These are phyloP conservation scores for Nettapus auritus DNA, from an alignment of 2,113 vertebrate species.

Conservation along the genomic window DNA sequence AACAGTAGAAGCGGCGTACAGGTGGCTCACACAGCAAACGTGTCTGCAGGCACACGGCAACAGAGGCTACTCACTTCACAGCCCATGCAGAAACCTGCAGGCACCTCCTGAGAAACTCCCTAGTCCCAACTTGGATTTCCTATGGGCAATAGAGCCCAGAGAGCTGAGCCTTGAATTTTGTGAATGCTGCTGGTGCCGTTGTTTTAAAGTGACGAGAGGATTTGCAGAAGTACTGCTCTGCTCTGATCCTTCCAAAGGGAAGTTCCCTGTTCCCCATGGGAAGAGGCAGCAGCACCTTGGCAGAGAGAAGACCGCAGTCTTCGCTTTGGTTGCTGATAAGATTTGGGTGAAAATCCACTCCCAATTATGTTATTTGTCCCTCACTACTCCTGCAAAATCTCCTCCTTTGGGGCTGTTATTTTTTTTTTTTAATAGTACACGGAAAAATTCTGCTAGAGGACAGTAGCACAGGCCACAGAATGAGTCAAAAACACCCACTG, in stretches of 20 bases:
- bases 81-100: background rate
- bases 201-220: background rate
- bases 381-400: background rate
- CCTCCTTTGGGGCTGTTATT: background rate
- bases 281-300: background rate
- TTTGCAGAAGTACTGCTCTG: background rate
- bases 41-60: background rate
- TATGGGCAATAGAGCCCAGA: background rate
- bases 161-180: background rate
- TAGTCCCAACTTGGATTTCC: background rate
- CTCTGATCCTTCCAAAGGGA: background rate
- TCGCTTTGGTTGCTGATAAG: background rate
- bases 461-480: background rate
- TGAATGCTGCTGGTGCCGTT: background rate
- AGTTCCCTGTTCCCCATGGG: background rate
- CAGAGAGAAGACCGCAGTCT: background rate
- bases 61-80: background rate
- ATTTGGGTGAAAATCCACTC: background rate
- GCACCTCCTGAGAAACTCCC: background rate
- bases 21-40: rapidly evolving
- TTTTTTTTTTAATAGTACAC: background rate
- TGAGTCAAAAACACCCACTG: background rate
- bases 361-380: background rate
- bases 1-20: background rate
- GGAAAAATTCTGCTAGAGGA: background rate